Evolutionary conservation across 2,113 vertebrate species (phyloP).

Genomic region (Eonycteris spelaea): DNA sequence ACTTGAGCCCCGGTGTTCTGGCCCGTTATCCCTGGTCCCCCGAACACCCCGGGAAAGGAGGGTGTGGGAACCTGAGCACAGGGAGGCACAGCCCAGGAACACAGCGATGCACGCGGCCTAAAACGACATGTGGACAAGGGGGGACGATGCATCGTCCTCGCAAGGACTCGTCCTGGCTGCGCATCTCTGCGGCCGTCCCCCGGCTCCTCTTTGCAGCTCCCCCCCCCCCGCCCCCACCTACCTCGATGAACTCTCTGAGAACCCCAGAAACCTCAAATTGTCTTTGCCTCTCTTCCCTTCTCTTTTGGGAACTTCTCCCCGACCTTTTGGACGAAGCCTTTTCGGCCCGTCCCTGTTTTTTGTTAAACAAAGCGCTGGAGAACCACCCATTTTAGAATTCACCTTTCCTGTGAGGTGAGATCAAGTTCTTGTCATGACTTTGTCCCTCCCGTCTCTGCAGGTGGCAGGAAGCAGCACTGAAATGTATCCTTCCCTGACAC

Average conservation of each 20-base stretch:
- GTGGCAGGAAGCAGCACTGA: not conserved
- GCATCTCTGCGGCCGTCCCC: not conserved
- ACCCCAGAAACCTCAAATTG: not conserved
- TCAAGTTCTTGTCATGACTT: not conserved
- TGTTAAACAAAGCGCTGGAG: not conserved
- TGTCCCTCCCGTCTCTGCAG: not conserved
- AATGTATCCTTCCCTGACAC: not conserved
- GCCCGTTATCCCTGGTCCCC: not conserved
- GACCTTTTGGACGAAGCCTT: not conserved
- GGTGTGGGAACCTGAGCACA: not conserved
- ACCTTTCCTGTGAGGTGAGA: not conserved
- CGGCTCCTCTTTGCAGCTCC: rapidly evolving
- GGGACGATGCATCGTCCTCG: not conserved
- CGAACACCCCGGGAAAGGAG: not conserved
- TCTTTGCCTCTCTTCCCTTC: not conserved
- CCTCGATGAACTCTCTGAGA: not conserved
- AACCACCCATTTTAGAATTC: not conserved
- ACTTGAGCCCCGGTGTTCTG: not conserved
- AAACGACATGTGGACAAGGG: rapidly evolving
- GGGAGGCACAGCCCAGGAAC: not conserved
- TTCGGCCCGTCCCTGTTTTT: not conserved
- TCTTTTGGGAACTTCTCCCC: not conserved
- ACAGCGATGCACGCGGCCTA: not conserved
- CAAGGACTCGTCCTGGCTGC: not conserved
- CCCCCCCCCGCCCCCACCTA: too few species aligned